Evolutionary conservation across 2,888 invertebrate species (phyloP).

Genomic region (Anticlea derivata): DNA sequence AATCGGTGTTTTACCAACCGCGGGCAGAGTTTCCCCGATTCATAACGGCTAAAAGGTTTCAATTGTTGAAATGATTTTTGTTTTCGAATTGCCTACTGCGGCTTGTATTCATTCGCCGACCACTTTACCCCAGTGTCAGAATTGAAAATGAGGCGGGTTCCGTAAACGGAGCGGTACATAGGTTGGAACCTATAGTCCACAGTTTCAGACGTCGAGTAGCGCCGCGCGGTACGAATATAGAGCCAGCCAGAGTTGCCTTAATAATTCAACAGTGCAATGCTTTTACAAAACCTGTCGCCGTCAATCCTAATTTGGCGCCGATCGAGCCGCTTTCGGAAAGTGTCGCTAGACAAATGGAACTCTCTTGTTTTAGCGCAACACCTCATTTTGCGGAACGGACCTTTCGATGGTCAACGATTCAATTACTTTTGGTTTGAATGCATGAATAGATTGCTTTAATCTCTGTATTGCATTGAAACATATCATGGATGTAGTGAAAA

Average conservation of each 20-base stretch:
- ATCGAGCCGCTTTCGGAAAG: slow-evolving; percentile 78
- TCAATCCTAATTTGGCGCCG: slow-evolving; percentile 81
- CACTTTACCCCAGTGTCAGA: slow-evolving; percentile 78
- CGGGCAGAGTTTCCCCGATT: slow-evolving; percentile 33
- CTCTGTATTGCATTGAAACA: too few relatives aligned
- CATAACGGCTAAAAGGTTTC: slow-evolving; percentile 46
- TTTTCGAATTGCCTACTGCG: slow-evolving; percentile 53
- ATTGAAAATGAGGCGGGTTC: slow-evolving; percentile 74
- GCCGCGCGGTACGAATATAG: slow-evolving; percentile 72
- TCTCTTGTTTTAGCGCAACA: slow-evolving; percentile 64
- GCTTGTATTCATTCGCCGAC: slow-evolving; percentile 65
- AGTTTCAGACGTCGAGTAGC: slow-evolving; percentile 57
- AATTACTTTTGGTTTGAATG: slow-evolving; percentile 17
- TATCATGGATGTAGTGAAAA: too few relatives aligned
- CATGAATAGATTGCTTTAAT: too few relatives aligned
- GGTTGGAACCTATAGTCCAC: slow-evolving; percentile 51
- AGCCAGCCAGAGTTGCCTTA: slow-evolving; percentile 75
- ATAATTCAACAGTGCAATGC: slow-evolving; percentile 84
- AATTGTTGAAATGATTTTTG: slow-evolving; percentile 48
- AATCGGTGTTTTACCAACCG: slow-evolving; percentile 32
- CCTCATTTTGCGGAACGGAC: slow-evolving; percentile 41
- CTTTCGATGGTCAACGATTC: slow-evolving; percentile 27
- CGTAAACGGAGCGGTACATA: slow-evolving; percentile 67
- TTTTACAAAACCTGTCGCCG: slow-evolving; percentile 83
- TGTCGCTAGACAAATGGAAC: slow-evolving; percentile 81